phyloP scores from a whole-genome alignment of 2,113 vertebrate genomes.

The Gorilla gorilla region DNA sequence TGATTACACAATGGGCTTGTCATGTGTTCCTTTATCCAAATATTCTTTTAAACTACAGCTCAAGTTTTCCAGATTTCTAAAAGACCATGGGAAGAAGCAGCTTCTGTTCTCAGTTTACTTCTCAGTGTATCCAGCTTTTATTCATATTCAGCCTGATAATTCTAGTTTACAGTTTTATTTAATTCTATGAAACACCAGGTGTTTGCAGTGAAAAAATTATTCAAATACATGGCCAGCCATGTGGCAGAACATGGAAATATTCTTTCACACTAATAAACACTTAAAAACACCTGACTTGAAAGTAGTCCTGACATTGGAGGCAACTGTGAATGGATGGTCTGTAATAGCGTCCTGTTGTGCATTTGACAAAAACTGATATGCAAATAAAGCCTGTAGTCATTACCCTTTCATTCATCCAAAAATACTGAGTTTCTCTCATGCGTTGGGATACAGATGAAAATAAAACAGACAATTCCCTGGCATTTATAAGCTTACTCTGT shows the following conservation, averaged over 20 bases:
- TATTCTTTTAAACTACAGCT: not conserved
- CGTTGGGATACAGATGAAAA: not conserved
- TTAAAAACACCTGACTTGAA: not conserved
- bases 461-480: not conserved
- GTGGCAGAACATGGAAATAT: not conserved
- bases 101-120: not conserved
- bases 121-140: not conserved
- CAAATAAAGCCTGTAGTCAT: not conserved
- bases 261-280: too few species aligned
- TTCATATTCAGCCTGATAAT: not conserved
- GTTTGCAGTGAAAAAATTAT: not conserved
- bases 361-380: not conserved
- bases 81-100: not conserved
- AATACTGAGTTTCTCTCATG: not conserved
- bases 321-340: not conserved
- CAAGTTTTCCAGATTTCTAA: not conserved
- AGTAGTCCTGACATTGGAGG: too few species aligned
- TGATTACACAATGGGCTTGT: not conserved
- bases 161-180: not conserved
- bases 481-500: not conserved
- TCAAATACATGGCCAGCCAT: not conserved
- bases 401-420: not conserved
- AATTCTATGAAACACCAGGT: not conserved
- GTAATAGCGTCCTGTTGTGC: too few species aligned
- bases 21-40: not conserved